phyloP scores from a whole-genome alignment of 1,140 invertebrate species.

The Uloborus diversus region DNA sequence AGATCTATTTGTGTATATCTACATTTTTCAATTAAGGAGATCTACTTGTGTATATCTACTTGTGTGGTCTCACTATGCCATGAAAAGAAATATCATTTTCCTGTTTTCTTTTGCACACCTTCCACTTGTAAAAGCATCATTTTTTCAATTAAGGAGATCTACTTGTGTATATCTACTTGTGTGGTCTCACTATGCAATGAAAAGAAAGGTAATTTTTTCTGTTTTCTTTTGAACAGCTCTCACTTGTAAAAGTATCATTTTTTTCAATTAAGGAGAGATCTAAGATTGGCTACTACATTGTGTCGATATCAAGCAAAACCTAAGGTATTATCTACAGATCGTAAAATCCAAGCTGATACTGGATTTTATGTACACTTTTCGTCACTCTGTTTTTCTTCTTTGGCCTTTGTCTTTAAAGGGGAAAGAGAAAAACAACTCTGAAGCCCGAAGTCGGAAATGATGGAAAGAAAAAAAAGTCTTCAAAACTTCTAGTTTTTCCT shows the following conservation, averaged over 20 bases:
- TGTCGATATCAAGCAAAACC: constrained; percentile 51
- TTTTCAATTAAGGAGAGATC: constrained; percentile 43
- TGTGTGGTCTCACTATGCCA: constrained; percentile 55
- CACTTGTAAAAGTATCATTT: constrained; percentile 37
- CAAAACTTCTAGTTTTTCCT: constrained; percentile 22
- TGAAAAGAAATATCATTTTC: constrained; percentile 52
- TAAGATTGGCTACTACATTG: constrained; percentile 35
- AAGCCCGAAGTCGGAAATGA: constrained; percentile 37
- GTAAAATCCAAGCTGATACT: constrained; percentile 31
- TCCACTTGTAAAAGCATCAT: constrained; percentile 36
- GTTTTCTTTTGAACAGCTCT: constrained; percentile 38
- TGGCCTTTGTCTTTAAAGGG: constrained; percentile 1
- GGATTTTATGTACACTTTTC: constrained; percentile 43
- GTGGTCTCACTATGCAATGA: constrained; percentile 55
- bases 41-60: constrained; percentile 35
- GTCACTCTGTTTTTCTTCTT: constrained; percentile 14
- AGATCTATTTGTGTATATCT: no score
- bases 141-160: no score
- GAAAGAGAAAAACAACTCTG: constrained; percentile 34
- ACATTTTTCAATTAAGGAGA: no score
- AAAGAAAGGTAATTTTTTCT: constrained; percentile 51
- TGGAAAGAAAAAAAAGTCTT: constrained; percentile 22
- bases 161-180: no score
- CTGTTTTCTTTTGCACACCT: constrained; percentile 32
- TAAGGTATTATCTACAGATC: constrained; percentile 45